Evolutionary conservation across 2,888 invertebrate genomes (phyloP).

Genomic region (Adela reaumurella): DNA sequence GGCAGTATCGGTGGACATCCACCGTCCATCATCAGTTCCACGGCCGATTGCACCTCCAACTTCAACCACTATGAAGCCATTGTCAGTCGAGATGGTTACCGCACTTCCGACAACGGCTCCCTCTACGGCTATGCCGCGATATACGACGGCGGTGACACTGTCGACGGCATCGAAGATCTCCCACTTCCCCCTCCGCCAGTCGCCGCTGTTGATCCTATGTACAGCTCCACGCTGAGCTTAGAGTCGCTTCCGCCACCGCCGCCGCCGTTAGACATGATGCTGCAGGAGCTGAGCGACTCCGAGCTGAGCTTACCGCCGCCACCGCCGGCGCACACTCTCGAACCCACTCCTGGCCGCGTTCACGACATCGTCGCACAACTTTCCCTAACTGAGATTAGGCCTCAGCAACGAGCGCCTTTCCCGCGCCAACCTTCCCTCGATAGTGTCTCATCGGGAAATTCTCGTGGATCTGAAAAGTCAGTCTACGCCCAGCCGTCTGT

Average conservation of each 20-base stretch:
- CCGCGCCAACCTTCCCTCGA: constrained; percentile 57
- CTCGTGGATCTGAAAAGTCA: constrained; percentile 40
- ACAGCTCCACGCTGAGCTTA: constrained; percentile 72
- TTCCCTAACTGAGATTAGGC: constrained; percentile 3
- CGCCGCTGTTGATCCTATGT: constrained; percentile 47
- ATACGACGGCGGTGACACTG: constrained; percentile 35
- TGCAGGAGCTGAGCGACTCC: constrained; percentile 63
- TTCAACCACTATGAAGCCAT: constrained; percentile 34
- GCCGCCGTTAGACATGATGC: constrained; percentile 43
- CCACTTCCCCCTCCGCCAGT: constrained; percentile 60
- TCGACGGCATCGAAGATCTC: constrained; percentile 30
- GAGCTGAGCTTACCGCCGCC: constrained; percentile 75
- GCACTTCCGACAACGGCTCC: constrained; percentile 29
- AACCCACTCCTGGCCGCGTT: constrained; percentile 30
- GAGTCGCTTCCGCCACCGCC: constrained; percentile 80
- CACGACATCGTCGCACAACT: constrained; percentile 41
- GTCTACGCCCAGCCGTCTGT: constrained; percentile 29
- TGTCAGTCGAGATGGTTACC: constrained; percentile 23
- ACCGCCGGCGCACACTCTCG: constrained; percentile 55
- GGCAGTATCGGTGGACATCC: constrained; percentile 15
- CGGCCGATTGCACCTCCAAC: constrained; percentile 17
- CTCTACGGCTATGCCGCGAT: constrained; percentile 47
- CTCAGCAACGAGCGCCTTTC: constrained; percentile 19
- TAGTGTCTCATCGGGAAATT: constrained; percentile 51
- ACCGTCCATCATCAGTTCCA: neutral